Base-by-base conservation (phyloP, 2,888 invertebrate species). In the Lampropteryx suffumata region DNA sequence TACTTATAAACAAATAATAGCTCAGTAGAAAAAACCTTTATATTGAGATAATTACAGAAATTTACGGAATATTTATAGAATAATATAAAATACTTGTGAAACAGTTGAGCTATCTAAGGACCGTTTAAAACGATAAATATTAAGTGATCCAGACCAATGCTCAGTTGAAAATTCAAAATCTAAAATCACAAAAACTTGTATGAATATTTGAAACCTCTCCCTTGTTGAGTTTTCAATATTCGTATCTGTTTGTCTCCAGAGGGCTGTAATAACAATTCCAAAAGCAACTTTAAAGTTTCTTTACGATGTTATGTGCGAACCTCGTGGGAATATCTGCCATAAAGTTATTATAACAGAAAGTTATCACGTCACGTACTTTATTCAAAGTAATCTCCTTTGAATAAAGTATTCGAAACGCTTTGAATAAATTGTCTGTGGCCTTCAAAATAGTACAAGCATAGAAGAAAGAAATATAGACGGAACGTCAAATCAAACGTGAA, bases 151-250 rank as follows among this genome's bases (percentile, higher is more conserved):
- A 47, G 34, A 34, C 27, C 36, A 44, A 39, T 47, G 39, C 39
- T 43, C 35, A 40, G 7, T 29, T 45, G 50, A 36, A 36, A 26
- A 26, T 36, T 32, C 37, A 50, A 46, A 42, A 28, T 30, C 10
- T 24, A 50, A 46, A 42, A 28, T 24, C 24, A 24, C 6, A 24
- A 6, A 24, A 7, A 24, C 4, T 24, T 1, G 5, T 5, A 24
- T 24, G 24, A 24, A 24, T 24, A 24, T 13, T 32, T 13, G 12
- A 13, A 12, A 45, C 32, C 24, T 36, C 29, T 40, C 27, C 40
- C 39, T 11, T 37, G 48, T 46, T 45, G 27, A 50, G 48, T 36
- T 57, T 61, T 58, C 54, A 51, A 58, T 58, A 58, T 51, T 54
- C 46, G 50, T 37, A 47, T 12, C 33, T 35, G 48, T 50, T 40